These are phyloP conservation scores for Sminthopsis crassicaudata DNA, from an alignment of 2,113 vertebrate genomes.

Conservation along the genomic window DNA sequence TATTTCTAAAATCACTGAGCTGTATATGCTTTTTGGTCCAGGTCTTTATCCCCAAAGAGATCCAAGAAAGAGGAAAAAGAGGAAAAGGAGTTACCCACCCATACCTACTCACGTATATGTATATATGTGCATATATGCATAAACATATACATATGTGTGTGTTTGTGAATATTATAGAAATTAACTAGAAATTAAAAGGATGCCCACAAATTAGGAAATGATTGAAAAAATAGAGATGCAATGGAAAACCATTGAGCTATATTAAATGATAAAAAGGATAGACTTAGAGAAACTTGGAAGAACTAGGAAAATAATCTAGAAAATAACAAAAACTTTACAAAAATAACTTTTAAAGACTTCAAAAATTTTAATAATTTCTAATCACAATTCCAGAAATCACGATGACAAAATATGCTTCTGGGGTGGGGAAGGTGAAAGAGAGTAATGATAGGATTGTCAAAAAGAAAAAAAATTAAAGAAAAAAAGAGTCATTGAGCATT, in stretches of 20 bases:
- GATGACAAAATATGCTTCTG: neutral
- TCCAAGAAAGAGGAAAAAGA: neutral
- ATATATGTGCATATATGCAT: neutral
- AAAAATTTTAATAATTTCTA: neutral
- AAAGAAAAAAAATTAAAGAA: neutral
- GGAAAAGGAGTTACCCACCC: neutral
- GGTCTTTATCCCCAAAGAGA: neutral
- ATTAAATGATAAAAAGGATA: neutral
- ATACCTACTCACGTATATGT: fast-evolving
- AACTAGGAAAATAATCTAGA: neutral
- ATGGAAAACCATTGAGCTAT: neutral
- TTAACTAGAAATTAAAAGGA: neutral
- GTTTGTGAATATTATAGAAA: neutral
- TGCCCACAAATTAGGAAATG: neutral
- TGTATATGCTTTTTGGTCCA: neutral
- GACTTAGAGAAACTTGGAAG: neutral
- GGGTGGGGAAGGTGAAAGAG: neutral
- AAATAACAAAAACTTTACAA: neutral
- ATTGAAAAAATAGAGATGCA: neutral
- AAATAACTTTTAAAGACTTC: neutral
- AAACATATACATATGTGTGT: neutral
- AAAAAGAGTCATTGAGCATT: neutral
- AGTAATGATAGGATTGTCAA: neutral
- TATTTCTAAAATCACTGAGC: neutral
- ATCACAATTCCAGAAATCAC: neutral